These are phyloP conservation scores for Orientallactaga sibirica DNA, from an alignment of 2,797 vertebrate species.

Conservation along the genomic window DNA sequence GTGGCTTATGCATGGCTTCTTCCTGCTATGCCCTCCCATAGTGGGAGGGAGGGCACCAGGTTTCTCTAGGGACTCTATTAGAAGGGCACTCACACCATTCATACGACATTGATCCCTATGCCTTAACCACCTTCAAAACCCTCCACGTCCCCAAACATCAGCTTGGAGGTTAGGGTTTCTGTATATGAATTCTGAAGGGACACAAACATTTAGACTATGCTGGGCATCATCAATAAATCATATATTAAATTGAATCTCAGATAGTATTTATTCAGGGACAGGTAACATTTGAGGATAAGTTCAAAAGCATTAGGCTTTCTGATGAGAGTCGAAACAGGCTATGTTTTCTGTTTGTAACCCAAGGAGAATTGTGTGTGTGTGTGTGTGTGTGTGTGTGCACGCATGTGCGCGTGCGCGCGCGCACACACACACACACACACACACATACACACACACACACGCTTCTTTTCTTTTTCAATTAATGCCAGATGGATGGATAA, in stretches of 20 bases:
- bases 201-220: not conserved
- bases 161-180: not conserved
- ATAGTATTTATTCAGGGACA: slow-evolving; percentile 45
- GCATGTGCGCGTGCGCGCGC: not conserved
- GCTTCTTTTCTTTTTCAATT: not conserved
- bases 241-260: slow-evolving; percentile 26
- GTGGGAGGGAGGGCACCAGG: too few species aligned
- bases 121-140: not conserved
- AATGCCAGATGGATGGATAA: not conserved
- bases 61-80: not conserved
- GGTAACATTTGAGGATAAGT: not conserved
- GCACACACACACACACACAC: not conserved
- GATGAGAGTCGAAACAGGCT: not conserved
- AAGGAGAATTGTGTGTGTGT: not conserved
- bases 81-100: not conserved
- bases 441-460: not conserved
- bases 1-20: not conserved
- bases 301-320: not conserved
- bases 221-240: not conserved
- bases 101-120: not conserved
- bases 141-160: not conserved
- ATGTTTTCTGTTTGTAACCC: slow-evolving; percentile 38
- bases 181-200: not conserved
- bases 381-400: not conserved
- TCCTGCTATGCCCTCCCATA: not conserved